Evolutionary conservation across 2,113 vertebrate genomes (phyloP), one percentile per base, ranked within the genome.

Genomic region (Trematocara unimaculatum): DNA sequence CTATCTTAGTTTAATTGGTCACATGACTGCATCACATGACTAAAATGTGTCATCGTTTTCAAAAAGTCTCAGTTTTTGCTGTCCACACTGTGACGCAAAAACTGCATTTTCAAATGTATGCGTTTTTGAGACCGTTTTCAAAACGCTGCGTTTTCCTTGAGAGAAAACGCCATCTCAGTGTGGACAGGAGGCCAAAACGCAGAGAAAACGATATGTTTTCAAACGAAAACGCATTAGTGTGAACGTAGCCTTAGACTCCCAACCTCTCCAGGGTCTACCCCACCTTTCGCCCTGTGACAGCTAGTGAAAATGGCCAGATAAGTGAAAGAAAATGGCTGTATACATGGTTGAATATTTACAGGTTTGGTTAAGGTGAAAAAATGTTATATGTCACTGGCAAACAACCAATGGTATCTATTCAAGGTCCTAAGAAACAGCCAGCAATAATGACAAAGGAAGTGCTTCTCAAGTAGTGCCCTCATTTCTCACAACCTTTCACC

Each of bases 401-500:
- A 77, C 26, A 64, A 51, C 29, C 33, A 42, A 15, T 0, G 10
- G 4, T 3, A 14, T 38, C 4, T 14, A 54, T 81, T 31, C 8
- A 26, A 80, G 31, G 17, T 45, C 31, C 29, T 33, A 23, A 62
- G 42, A 45, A 3, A 45, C 26, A 17, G 54, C 9, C 29, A 80
- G 70, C 54, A 84, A 64, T 79, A 67, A 64, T 45, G 77, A 87
- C 47, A 45, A 78, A 88, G 84, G 87, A 91, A 79, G 96, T 51
- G 47, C 33, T 91, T 38, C 56, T 80, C 95, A 96, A 96, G 96
- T 94, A 96, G 93, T 97, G 95, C 95, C 96, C 96, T 96, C 97
- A 97, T 96, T 94, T 70, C 45, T 74, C 55, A 33, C 53, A 78
- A 15, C 15, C 64, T 84, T 58, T 70, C 58, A 94, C 92, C 92